Percentiles rank a stretch among this genome's conserved stretches.
These are phyloP conservation scores for Heterohyrax brucei DNA, from an alignment of 2,797 vertebrate species.

Conservation along the genomic window DNA sequence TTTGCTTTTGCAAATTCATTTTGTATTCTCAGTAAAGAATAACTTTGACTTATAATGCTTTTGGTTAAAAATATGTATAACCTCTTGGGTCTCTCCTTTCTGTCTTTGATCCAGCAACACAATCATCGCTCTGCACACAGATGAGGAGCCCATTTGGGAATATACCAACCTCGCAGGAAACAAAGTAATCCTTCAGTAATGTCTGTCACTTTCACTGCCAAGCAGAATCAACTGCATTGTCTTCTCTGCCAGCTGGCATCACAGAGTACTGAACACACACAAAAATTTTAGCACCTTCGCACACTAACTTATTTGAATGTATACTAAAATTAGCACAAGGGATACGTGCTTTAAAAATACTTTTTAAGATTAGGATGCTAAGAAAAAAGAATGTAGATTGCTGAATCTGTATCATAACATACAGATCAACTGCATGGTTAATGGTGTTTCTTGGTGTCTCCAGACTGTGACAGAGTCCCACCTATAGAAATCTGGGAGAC, in stretches of 20 bases:
- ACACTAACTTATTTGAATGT: background rate
- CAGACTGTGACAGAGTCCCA: background rate
- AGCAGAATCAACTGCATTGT: conserved; percentile 12
- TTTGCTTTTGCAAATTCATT: conserved; percentile 20
- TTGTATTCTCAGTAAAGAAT: background rate
- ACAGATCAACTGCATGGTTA: background rate
- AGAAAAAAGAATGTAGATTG: background rate
- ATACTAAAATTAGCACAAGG: background rate
- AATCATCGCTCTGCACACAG: background rate
- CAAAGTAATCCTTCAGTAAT: background rate
- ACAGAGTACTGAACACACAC: background rate
- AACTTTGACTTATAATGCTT: conserved; percentile 6
- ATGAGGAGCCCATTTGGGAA: background rate
- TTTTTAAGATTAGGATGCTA: background rate
- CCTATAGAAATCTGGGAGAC: conserved; percentile 14
- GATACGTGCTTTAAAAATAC: background rate
- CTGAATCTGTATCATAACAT: background rate
- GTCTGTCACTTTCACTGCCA: background rate
- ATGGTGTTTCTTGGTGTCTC: background rate
- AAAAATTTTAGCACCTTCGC: background rate
- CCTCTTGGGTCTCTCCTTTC: background rate
- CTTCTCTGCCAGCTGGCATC: background rate
- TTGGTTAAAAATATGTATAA: conserved; percentile 44
- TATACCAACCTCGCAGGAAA: background rate
- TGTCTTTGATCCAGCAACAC: background rate